phyloP scores from a whole-genome alignment of 2,888 invertebrate species.

The Drosophila antonietae region DNA sequence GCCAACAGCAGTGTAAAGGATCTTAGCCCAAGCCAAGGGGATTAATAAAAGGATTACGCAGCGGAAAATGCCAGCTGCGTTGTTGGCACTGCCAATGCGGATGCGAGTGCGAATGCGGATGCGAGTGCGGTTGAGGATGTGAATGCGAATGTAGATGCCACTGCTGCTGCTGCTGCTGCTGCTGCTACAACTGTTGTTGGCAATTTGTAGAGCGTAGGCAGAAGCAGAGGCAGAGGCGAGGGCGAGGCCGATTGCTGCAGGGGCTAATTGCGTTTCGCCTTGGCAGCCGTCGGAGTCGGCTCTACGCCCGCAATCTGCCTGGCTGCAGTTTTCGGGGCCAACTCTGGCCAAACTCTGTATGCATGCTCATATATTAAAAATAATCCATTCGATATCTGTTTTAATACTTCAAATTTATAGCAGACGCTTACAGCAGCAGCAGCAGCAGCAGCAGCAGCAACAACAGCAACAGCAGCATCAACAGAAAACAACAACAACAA shows the following conservation, averaged over 20 bases:
- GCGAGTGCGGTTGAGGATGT: conserved; percentile 45
- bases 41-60: conserved; percentile 82
- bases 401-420: conserved; percentile 77
- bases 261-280: conserved; percentile 71
- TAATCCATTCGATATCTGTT: conserved; percentile 78
- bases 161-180: background rate
- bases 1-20: conserved; percentile 77
- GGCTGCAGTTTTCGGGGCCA: conserved; percentile 60
- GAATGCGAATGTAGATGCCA: conserved; percentile 44
- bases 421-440: conserved; percentile 60
- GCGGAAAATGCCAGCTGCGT: conserved; percentile 81
- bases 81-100: conserved; percentile 60
- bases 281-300: conserved; percentile 53
- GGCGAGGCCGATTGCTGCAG: conserved; percentile 56
- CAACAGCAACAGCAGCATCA: conserved; percentile 25
- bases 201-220: conserved; percentile 54
- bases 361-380: conserved; percentile 74
- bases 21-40: conserved; percentile 78
- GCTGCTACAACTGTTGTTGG: conserved; percentile 56
- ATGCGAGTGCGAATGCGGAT: conserved; percentile 48
- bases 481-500: conserved; percentile 40
- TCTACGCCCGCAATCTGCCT: conserved; percentile 44
- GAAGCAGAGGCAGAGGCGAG: background rate
- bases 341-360: conserved; percentile 43
- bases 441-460: conserved; percentile 18